Conservation (phyloP, 2,797 vertebrate species). For the Salmo trutta region DNA sequence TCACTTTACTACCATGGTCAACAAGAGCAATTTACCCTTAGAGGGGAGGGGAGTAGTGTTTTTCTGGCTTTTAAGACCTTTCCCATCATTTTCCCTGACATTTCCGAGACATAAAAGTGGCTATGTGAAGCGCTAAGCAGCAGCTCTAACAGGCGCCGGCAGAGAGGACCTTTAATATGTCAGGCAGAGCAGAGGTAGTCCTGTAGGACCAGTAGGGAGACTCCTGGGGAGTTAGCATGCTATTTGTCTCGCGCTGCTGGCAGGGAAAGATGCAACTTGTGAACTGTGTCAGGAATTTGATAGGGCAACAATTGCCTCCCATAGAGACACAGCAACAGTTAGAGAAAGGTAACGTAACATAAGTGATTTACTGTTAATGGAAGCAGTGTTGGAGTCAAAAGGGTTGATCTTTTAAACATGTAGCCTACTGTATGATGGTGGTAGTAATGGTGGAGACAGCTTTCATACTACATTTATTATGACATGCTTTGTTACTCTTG, state of each 20-base stretch:
- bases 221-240: no score
- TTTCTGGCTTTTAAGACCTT: slow-evolving; percentile 15
- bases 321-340: background rate
- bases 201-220: no score
- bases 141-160: no score
- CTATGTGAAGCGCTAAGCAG: background rate
- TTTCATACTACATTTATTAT: background rate
- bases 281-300: background rate
- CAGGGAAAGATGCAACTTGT: background rate
- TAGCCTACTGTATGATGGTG: no score
- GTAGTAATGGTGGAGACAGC: background rate
- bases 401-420: no score
- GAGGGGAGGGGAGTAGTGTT: background rate
- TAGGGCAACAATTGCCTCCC: background rate
- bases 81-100: slow-evolving; percentile 40
- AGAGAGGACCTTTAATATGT: background rate
- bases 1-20: background rate
- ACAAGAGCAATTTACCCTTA: background rate
- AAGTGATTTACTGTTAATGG: background rate
- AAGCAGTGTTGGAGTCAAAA: background rate
- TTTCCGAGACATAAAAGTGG: slow-evolving; percentile 28
- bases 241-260: background rate
- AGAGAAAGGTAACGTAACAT: background rate
- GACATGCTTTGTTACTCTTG: background rate
- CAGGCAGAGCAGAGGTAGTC: no score